A percentile compares a stretch with the other conserved stretches of the same genome.
Evolutionary conservation across 1,140 invertebrate species (phyloP).

Genomic region (Bombyx mori): ASM3026992v2 NC_085107.1:9730001-9730500

Average conservation of each 20-base stretch:
- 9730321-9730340: too few relatives aligned
- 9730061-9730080: background rate
- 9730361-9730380: too few relatives aligned
- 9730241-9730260: too few relatives aligned
- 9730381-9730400: too few relatives aligned
- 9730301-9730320: background rate
- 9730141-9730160: conserved; percentile 18
- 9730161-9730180: conserved; percentile 38
- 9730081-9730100: conserved; percentile 18
- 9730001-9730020: conserved; percentile 31
- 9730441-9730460: too few relatives aligned
- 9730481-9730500: too few relatives aligned
- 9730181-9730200: conserved; percentile 31
- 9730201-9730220: conserved; percentile 28
- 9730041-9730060: background rate
- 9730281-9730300: background rate
- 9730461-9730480: too few relatives aligned
- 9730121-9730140: conserved; percentile 31
- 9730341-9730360: too few relatives aligned
- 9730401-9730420: too few relatives aligned
- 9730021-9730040: conserved; percentile 27
- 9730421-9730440: too few relatives aligned
- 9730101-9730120: conserved; percentile 41
- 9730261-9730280: background rate
- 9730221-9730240: conserved; percentile 42